Conservation (phyloP, 2,113 vertebrate genomes). For the Campylomormyrus tamandua region DNA sequence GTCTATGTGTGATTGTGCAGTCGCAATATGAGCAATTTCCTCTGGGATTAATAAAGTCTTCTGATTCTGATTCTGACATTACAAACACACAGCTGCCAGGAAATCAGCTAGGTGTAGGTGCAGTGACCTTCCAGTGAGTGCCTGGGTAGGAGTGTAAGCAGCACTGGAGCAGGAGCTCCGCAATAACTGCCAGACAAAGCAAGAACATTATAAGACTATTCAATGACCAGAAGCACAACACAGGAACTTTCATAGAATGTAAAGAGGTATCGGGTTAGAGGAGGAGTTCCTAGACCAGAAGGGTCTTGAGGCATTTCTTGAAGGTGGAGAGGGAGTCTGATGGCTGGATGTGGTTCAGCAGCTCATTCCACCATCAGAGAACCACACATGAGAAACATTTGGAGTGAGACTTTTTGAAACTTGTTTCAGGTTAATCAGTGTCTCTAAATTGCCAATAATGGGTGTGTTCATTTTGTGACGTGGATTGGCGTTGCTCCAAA, state of each 20-base stretch:
- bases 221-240: background rate
- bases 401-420: background rate
- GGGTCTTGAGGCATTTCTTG: background rate
- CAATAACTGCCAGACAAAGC: background rate
- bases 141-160: background rate
- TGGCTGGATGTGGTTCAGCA: background rate
- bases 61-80: background rate
- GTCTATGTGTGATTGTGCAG: too few species aligned
- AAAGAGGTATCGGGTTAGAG: background rate
- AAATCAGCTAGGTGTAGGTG: background rate
- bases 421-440: background rate
- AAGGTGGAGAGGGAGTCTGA: background rate
- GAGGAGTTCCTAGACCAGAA: background rate
- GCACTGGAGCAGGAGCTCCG: background rate
- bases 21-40: too few species aligned
- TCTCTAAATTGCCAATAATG: background rate
- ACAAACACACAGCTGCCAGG: background rate
- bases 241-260: background rate
- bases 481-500: background rate
- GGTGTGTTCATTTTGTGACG: background rate
- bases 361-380: background rate
- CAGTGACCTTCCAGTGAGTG: background rate
- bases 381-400: background rate
- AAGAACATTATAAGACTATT: background rate
- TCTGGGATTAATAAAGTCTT: too few species aligned